Base-by-base conservation (phyloP, 2,888 invertebrate species). In the Lasioglossum oenotherae region DNA sequence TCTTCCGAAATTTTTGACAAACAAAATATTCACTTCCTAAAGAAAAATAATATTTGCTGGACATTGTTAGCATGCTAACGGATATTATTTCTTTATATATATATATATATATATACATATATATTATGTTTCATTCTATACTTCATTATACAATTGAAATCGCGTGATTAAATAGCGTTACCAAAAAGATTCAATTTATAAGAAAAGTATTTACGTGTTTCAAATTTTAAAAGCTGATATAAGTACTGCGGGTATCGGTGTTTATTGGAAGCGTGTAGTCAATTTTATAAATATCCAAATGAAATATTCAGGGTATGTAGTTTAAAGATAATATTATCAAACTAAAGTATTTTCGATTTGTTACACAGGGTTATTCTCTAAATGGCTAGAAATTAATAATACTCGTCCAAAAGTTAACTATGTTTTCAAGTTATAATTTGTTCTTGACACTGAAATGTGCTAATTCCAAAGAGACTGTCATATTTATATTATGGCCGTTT, bases 301-400 rank as follows among this genome's bases (percentile, higher is more conserved):
- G 4, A 57, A 57, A 57, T n/a, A 0, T 53, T n/a, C n/a, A n/a
- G 53, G 53, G n/a, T 53, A 53, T 10, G 53, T 53, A 53, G 2
- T 23, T 57, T 57, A n/a, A 57, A 57, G 57, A 57, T 57, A 57
- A n/a, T n/a, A n/a, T n/a, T 10, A 57, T 57, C n/a, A n/a, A 57
- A n/a, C 8, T 57, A n/a, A 31, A 19, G 31, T 31, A 64, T 64
- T 64, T 64, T 57, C n/a, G 6, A 31, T 19, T 19, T 19, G 31
- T 64, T 64, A 19, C 64, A 64, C 57, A 57, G n/a, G 31, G 64
- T 64, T 64, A 8, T 14, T 64, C 64, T 41, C 64, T 86, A 84
- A 84, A 84, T 78, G 46, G 46, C 44, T 78, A 44, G 53, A 64
- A 77, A 79, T 84, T 74, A 81, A 82, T 75, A 44, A 72, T 74